These are phyloP conservation scores for Notothenia coriiceps DNA, from an alignment of 2,113 vertebrate genomes.

Conservation along the genomic window DNA sequence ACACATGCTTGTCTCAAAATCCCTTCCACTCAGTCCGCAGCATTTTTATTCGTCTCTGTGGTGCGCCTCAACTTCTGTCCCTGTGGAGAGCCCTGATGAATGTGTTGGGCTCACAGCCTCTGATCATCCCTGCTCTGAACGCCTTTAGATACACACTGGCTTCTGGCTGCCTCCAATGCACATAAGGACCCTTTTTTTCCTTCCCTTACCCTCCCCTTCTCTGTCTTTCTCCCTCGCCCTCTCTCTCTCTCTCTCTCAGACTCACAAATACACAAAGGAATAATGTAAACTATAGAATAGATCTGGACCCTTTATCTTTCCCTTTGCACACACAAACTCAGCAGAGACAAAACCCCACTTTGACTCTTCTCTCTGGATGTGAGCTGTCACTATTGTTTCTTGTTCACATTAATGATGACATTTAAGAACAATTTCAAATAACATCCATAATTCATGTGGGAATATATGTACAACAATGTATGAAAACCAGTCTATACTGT, in stretches of 20 bases:
- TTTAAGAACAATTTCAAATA: conserved; percentile 77
- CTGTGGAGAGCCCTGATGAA: conserved; percentile 72
- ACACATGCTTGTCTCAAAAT: conserved; percentile 66
- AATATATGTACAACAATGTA: conserved; percentile 61
- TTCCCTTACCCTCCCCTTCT: neutral
- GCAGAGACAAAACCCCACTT: conserved; percentile 60
- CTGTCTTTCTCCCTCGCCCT: neutral
- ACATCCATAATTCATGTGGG: conserved; percentile 72
- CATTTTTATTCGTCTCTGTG: conserved; percentile 61
- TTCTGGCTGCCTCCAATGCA: conserved; percentile 62
- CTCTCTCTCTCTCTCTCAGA: neutral
- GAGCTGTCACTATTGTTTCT: conserved; percentile 46
- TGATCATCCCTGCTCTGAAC: conserved; percentile 72
- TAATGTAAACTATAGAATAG: conserved; percentile 55
- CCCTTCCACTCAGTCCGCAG: conserved; percentile 63
- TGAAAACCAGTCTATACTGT: conserved; percentile 51
- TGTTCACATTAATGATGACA: conserved; percentile 77
- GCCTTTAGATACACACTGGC: conserved; percentile 69
- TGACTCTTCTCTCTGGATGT: conserved; percentile 44
- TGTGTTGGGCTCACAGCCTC: conserved; percentile 67
- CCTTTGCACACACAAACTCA: conserved; percentile 48
- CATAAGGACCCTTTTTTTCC: conserved; percentile 42
- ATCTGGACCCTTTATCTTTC: conserved; percentile 64
- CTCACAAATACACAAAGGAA: conserved; percentile 63
- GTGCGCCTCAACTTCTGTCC: conserved; percentile 62